Evolutionary conservation across 53 echinoderm and acorn worm species (phyloP).

Genomic region (Holothuria leucospilota): DNA sequence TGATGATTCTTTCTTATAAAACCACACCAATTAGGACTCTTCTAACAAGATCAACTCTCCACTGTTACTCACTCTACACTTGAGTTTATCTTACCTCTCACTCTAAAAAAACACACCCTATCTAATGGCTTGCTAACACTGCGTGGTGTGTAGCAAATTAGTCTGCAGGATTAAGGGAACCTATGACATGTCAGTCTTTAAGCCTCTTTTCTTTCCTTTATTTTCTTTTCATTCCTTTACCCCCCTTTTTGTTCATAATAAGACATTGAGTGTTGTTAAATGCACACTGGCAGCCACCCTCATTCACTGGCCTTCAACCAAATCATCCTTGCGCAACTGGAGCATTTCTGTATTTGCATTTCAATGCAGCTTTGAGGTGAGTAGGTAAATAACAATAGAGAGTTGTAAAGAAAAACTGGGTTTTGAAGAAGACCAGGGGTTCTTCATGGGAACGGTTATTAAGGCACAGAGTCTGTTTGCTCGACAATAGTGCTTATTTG

Average conservation of each 20-base stretch:
- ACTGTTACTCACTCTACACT: too few relatives aligned
- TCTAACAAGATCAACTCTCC: too few relatives aligned
- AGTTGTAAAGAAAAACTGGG: neutral
- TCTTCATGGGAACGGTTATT: constrained; percentile 19
- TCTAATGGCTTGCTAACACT: too few relatives aligned
- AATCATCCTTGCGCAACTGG: constrained; percentile 9
- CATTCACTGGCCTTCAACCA: constrained; percentile 32
- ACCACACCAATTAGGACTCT: too few relatives aligned
- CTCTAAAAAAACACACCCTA: too few relatives aligned
- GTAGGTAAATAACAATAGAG: constrained; percentile 27
- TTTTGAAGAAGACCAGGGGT: constrained; percentile 26
- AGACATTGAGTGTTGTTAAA: constrained; percentile 31
- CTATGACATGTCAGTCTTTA: too few relatives aligned
- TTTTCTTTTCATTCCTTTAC: neutral
- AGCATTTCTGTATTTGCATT: constrained; percentile 21
- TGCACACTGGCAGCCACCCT: constrained; percentile 1
- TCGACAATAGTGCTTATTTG: constrained; percentile 38
- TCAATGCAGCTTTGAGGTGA: constrained; percentile 28
- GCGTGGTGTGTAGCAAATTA: too few relatives aligned
- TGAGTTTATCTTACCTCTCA: too few relatives aligned
- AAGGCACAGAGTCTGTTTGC: constrained; percentile 4
- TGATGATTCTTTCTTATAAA: too few relatives aligned
- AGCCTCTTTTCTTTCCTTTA: neutral
- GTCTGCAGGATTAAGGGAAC: too few relatives aligned
- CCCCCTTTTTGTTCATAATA: neutral